These are phyloP conservation scores for Nemapogon koenigi DNA, from an alignment of 2,888 invertebrate genomes.

Conservation along the genomic window DNA sequence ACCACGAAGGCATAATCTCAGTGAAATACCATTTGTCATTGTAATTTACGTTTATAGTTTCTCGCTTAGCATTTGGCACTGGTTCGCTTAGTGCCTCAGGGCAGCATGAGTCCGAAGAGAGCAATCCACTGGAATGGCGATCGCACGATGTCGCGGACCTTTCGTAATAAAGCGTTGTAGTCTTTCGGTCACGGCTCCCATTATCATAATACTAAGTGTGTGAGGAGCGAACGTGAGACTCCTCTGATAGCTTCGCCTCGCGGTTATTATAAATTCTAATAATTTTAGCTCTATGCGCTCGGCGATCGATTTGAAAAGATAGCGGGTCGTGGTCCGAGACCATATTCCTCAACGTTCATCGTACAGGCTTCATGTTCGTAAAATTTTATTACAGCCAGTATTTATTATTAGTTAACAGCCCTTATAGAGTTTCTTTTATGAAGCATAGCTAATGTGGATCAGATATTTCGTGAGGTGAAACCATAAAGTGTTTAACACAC, in stretches of 20 bases:
- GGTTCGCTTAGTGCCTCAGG: constrained; percentile 21
- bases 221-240: constrained; percentile 30
- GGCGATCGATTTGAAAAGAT: constrained; percentile 39
- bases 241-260: constrained; percentile 23
- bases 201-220: constrained; percentile 39
- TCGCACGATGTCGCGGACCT: constrained; percentile 40
- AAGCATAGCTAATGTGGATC: constrained; percentile 5
- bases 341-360: constrained; percentile 18
- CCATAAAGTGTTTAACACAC: too few relatives aligned
- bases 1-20: constrained; percentile 21
- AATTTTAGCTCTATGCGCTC: constrained; percentile 20
- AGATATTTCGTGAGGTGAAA: not conserved
- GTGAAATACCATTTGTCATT: constrained; percentile 41
- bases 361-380: constrained; percentile 18
- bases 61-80: constrained; percentile 28
- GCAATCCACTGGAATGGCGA: constrained; percentile 37
- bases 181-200: constrained; percentile 41
- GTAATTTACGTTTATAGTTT: constrained; percentile 36
- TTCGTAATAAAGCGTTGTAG: constrained; percentile 29
- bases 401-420: constrained; percentile 6
- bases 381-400: constrained; percentile 29
- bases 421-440: constrained; percentile 2
- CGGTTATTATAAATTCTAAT: constrained; percentile 38
- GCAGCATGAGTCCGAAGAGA: constrained; percentile 20
- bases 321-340: constrained; percentile 29